Percentiles rank a stretch among this genome's conserved stretches.
These are phyloP conservation scores for Genyomyrus donnyi DNA, from an alignment of 2,113 vertebrate genomes.

Conservation along the genomic window DNA sequence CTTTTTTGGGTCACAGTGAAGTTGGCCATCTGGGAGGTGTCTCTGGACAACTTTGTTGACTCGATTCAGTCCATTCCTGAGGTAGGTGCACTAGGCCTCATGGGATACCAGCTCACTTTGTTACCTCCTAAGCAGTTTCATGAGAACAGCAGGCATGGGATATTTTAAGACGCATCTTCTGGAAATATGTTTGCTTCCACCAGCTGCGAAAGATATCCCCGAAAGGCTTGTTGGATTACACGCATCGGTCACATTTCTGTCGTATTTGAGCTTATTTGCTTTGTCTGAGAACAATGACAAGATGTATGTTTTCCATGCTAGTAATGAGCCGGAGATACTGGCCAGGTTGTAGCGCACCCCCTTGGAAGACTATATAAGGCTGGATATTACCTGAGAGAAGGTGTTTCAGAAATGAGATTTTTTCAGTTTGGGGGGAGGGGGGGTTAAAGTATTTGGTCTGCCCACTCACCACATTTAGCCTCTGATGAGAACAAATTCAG, in stretches of 20 bases:
- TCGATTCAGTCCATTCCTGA: constrained; percentile 97
- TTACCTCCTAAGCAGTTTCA: neutral
- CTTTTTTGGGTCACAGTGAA: constrained; percentile 69
- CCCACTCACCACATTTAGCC: neutral
- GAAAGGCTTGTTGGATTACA: neutral
- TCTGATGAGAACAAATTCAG: neutral
- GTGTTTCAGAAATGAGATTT: constrained; percentile 45
- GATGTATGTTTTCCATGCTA: neutral
- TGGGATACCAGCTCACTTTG: neutral
- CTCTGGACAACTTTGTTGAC: constrained; percentile 90
- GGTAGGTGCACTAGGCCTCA: constrained; percentile 56
- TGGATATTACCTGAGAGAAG: constrained; percentile 42
- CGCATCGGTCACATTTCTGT: too few species aligned
- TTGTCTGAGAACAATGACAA: neutral
- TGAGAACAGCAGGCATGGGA: neutral
- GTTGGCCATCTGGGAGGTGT: constrained; percentile 92
- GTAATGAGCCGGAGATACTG: constrained; percentile 25
- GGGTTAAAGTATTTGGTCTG: neutral
- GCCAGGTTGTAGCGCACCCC: constrained; percentile 52
- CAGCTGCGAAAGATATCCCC: neutral
- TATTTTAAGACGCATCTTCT: neutral
- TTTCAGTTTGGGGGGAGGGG: neutral
- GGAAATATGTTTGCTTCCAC: neutral
- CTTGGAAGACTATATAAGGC: constrained; percentile 43
- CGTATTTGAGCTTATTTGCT: neutral